Evolutionary conservation across 2,888 invertebrate genomes (phyloP).

Genomic region (Marasmarcha lunaedactyla): DNA sequence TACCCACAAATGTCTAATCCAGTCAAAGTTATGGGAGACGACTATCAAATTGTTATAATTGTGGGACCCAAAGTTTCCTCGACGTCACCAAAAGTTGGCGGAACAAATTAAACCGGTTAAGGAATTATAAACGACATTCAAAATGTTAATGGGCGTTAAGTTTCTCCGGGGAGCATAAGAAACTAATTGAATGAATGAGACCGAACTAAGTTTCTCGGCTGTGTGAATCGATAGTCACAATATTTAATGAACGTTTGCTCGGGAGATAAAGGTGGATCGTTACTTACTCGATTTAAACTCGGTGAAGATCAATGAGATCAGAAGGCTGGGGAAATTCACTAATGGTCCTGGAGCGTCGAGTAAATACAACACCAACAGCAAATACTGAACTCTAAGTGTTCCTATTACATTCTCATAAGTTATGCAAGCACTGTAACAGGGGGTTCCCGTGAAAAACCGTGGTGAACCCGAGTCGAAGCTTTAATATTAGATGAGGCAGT

Average conservation of each 20-base stretch:
- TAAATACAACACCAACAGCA: constrained; percentile 41
- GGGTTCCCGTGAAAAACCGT: constrained; percentile 56
- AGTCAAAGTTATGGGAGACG: constrained; percentile 27
- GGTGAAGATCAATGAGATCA: too few relatives aligned
- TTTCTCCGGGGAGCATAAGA: background rate
- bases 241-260: too few relatives aligned
- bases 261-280: too few relatives aligned
- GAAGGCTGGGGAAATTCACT: constrained; percentile 17
- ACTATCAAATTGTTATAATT: constrained; percentile 45
- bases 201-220: background rate
- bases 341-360: constrained; percentile 40
- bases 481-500: constrained; percentile 61
- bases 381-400: constrained; percentile 44
- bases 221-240: background rate
- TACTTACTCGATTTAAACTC: too few relatives aligned
- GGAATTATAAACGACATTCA: constrained; percentile 8
- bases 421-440: constrained; percentile 46
- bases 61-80: constrained; percentile 40
- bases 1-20: constrained; percentile 31
- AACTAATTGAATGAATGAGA: background rate
- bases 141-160: constrained; percentile 1
- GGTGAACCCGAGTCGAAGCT: constrained; percentile 29
- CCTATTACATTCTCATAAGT: constrained; percentile 61
- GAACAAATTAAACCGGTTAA: constrained; percentile 35
- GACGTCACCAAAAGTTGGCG: constrained; percentile 34